A percentile compares a stretch with the other conserved stretches of the same genome.
Evolutionary conservation across 2,888 invertebrate species (phyloP).

Genomic region (Chymomyza amoena): DNA sequence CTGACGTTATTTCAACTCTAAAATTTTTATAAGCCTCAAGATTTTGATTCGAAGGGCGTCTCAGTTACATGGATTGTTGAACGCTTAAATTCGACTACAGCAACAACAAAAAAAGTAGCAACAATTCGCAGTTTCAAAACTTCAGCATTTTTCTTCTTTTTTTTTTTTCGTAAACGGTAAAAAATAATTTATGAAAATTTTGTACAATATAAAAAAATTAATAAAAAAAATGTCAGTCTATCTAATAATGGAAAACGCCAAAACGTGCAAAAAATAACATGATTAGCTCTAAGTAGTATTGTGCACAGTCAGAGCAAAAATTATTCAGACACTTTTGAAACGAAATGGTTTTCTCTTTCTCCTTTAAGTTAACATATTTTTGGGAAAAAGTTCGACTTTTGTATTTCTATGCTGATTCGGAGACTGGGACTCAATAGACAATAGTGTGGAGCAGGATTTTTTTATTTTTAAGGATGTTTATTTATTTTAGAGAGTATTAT

Average conservation of each 20-base stretch:
- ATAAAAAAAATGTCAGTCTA: too few relatives aligned
- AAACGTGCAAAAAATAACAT: background rate
- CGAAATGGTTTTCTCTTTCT: too few relatives aligned
- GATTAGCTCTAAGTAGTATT: background rate
- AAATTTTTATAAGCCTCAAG: background rate
- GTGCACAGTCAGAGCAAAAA: background rate
- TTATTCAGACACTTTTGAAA: too few relatives aligned
- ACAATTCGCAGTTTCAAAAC: slow-evolving; percentile 20
- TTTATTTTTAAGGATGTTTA: too few relatives aligned
- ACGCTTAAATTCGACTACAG: slow-evolving; percentile 23
- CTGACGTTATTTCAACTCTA: background rate
- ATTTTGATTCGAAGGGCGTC: slow-evolving; percentile 27
- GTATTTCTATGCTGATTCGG: too few relatives aligned
- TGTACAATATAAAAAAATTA: slow-evolving; percentile 19
- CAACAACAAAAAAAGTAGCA: background rate
- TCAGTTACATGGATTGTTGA: slow-evolving; percentile 56
- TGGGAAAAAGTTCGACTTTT: too few relatives aligned
- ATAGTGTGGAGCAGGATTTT: too few relatives aligned
- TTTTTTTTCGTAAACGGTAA: background rate
- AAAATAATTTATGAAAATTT: slow-evolving; percentile 40
- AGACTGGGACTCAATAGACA: too few relatives aligned
- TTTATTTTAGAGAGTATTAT: too few relatives aligned
- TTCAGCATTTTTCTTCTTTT: slow-evolving; percentile 1
- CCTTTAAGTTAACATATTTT: too few relatives aligned
- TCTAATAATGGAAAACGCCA: background rate